phyloP scores from a whole-genome alignment of 2,797 vertebrate species.

The Artibeus lituratus region DNA sequence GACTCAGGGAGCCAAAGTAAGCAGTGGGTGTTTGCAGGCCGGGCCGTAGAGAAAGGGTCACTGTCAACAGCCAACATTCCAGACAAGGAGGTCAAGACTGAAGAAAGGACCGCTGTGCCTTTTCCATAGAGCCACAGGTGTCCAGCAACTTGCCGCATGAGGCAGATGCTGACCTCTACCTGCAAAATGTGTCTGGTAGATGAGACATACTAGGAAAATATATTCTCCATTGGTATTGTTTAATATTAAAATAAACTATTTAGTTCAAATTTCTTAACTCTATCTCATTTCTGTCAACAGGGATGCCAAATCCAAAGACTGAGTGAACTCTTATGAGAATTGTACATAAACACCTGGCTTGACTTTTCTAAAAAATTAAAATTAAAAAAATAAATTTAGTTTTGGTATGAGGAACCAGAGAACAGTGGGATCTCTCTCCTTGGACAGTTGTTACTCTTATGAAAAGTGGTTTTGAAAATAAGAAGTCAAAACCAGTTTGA shows the following conservation, averaged over 20 bases:
- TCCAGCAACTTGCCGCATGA: background rate
- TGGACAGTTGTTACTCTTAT: background rate
- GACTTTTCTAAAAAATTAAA: background rate
- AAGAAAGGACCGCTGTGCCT: background rate
- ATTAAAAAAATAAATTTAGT: background rate
- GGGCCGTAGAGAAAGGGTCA: background rate
- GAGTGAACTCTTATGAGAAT: background rate
- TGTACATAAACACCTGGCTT: background rate
- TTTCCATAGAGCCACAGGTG: background rate
- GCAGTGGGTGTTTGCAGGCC: background rate
- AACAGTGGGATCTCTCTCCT: background rate
- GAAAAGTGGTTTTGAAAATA: background rate
- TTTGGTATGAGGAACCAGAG: background rate
- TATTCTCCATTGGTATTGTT: background rate
- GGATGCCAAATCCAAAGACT: background rate
- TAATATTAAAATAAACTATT: constrained; percentile 1
- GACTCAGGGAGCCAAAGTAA: background rate
- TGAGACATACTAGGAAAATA: background rate
- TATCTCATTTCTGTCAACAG: background rate
- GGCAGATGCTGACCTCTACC: background rate
- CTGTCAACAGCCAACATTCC: background rate
- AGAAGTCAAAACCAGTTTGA: background rate
- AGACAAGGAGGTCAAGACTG: background rate
- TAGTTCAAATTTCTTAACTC: background rate
- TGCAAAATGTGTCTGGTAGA: background rate